Percentiles rank a stretch among this genome's conserved stretches.
phyloP scores from a whole-genome alignment of 1,140 invertebrate genomes.

The Goniozus legneri region DNA sequence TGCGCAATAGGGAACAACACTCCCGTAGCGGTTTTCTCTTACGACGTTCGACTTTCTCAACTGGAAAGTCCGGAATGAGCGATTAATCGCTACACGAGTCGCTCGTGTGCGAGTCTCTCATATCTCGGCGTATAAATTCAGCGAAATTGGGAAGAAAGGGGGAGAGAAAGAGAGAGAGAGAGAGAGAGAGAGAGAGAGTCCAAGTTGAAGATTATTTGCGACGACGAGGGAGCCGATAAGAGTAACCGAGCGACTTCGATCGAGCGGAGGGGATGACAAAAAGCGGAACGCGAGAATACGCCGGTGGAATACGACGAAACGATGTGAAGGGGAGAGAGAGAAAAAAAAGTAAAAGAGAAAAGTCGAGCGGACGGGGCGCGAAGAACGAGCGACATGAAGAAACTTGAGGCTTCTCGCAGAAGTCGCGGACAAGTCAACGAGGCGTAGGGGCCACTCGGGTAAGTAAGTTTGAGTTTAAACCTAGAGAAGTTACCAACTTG shows the following conservation, averaged over 20 bases:
- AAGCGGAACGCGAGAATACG: constrained; percentile 5
- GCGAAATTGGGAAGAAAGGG: too few species aligned
- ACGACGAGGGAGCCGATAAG: constrained; percentile 12
- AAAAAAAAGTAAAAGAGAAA: background rate
- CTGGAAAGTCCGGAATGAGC: too few species aligned
- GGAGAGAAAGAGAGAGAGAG: constrained; percentile 9
- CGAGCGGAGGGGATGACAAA: constrained; percentile 3
- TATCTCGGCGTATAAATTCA: too few species aligned
- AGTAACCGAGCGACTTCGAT: constrained; percentile 12
- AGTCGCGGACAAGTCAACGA: constrained; percentile 22
- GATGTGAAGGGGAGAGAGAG: background rate
- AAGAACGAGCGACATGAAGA: constrained; percentile 19
- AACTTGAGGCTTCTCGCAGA: constrained; percentile 20
- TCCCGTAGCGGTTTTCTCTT: too few species aligned
- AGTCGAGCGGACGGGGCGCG: constrained; percentile 3
- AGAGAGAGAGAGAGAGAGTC: constrained; percentile 3
- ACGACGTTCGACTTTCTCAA: too few species aligned
- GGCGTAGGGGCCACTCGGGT: constrained; percentile 14
- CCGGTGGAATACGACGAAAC: background rate
- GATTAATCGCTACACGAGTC: too few species aligned
- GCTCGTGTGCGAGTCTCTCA: too few species aligned
- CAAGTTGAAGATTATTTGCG: constrained; percentile 16
- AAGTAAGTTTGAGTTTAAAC: constrained; percentile 36
- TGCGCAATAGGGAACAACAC: too few species aligned
- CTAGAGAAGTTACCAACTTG: constrained; percentile 15